Base-by-base conservation (phyloP, 1,140 invertebrate genomes). In the Tetranychus cinnabarinus region DNA sequence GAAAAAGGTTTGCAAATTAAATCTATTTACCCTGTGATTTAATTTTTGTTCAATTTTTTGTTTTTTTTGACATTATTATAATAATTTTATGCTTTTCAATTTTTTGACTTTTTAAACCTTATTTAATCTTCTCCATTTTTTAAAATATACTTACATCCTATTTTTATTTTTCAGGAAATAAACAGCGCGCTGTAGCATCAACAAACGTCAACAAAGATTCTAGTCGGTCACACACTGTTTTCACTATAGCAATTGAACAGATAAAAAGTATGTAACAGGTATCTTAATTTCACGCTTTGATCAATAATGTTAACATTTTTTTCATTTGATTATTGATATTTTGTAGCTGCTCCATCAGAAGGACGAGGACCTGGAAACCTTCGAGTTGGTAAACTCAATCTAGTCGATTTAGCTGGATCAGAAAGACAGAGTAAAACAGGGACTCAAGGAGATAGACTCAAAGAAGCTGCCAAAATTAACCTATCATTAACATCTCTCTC, bases 391-490 rank as follows among this genome's bases (percentile, higher is more conserved):
- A 82, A 84, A 69, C 72, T 86, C 8, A 81, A 89, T 75, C 75
- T 90, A 12, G 85, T 90, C 31, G 86, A 88, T 77, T 75, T 90
- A 63, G 86, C 86, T 42, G 81, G 81, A 35, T 91, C 87, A 0
- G 88, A 93, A 70, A 77, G 88, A 58, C 85, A 90, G 69, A 87
- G 82, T 67, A 92, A 93, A 75, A 93, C 89, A 0, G 88, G 88
- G 69, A 85, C 89, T 5, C 81, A 80, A 7, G 91, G 90, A 33
- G 80, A 87, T 56, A 77, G 89, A 12, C 75, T 96, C 33, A 86
- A 89, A 70, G 91, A 96, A 75, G 90, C 91, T 0, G 87, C 86
- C 2, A 95, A 95, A 73, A 96, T 96, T 64, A 96, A 96, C 76
- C 77, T 91, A 42, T 93, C 88, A 0, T 77, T 96, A 0, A 93